Conservation (phyloP, 2,797 vertebrate genomes). For the Sphenopsis melanotis region DNA sequence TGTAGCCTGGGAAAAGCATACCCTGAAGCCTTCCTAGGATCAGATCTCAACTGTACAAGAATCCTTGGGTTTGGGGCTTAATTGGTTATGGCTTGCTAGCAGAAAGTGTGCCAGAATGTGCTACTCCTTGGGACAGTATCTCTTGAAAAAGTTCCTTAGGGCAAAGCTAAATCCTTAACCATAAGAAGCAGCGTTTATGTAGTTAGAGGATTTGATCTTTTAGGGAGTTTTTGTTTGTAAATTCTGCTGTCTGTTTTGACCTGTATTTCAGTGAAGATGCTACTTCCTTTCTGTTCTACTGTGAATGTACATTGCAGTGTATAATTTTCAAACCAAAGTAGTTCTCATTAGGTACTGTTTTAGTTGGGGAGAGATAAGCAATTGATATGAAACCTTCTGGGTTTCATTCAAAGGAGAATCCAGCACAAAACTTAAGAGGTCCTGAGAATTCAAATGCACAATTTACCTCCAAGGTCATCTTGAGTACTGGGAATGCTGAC, state of each 20-base stretch:
- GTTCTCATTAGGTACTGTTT: background rate
- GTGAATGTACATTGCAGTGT: background rate
- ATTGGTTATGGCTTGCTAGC: background rate
- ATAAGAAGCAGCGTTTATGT: background rate
- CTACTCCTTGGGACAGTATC: no score
- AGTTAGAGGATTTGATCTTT: background rate
- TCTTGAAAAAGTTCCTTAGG: background rate
- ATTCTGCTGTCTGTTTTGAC: background rate
- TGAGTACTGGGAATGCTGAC: background rate
- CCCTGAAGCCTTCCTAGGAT: background rate
- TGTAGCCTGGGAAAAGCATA: background rate
- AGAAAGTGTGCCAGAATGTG: background rate
- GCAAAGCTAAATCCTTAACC: background rate
- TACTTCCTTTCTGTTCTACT: background rate
- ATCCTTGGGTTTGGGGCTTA: background rate
- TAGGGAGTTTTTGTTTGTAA: background rate
- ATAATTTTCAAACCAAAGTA: background rate
- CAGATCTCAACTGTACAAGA: background rate
- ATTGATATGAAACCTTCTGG: accelerated
- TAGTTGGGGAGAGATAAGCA: background rate
- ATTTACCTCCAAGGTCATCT: background rate
- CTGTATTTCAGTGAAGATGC: background rate
- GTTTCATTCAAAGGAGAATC: background rate
- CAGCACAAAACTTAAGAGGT: background rate
- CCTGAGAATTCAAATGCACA: background rate